Conservation (phyloP, 2,888 invertebrate species). For the Eupithecia inturbata region DNA sequence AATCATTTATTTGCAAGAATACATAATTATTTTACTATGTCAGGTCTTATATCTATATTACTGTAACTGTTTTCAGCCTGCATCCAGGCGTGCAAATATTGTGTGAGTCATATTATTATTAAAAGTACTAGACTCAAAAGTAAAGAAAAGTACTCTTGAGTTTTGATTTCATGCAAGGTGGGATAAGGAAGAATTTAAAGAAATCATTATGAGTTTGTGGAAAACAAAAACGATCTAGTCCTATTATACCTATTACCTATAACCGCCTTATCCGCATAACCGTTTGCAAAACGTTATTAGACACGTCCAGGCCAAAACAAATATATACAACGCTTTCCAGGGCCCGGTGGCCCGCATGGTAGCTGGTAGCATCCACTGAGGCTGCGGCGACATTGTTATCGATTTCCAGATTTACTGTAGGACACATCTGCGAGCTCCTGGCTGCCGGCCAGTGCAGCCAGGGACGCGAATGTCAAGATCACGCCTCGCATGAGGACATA, state of each 20-base stretch:
- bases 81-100: too few species aligned
- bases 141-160: too few species aligned
- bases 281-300: neutral
- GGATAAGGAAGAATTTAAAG: neutral
- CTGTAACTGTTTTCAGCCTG: too few species aligned
- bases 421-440: conserved; percentile 48
- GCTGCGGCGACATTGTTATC: conserved; percentile 45
- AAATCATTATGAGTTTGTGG: neutral
- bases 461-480: conserved; percentile 53
- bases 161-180: neutral
- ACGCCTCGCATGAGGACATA: conserved; percentile 36
- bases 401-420: conserved; percentile 42
- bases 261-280: neutral
- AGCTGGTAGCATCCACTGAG: conserved; percentile 23
- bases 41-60: too few species aligned
- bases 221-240: neutral
- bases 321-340: conserved; percentile 16
- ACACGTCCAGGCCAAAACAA: conserved; percentile 14
- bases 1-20: too few species aligned
- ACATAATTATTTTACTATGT: too few species aligned
- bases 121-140: too few species aligned
- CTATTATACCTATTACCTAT: too few species aligned
- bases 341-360: conserved; percentile 19
- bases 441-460: conserved; percentile 45
- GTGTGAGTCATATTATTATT: too few species aligned